Evolutionary conservation across 1,140 invertebrate genomes (phyloP), one percentile per base, ranked within the genome.

Genomic region (Ephestia elutella): DNA sequence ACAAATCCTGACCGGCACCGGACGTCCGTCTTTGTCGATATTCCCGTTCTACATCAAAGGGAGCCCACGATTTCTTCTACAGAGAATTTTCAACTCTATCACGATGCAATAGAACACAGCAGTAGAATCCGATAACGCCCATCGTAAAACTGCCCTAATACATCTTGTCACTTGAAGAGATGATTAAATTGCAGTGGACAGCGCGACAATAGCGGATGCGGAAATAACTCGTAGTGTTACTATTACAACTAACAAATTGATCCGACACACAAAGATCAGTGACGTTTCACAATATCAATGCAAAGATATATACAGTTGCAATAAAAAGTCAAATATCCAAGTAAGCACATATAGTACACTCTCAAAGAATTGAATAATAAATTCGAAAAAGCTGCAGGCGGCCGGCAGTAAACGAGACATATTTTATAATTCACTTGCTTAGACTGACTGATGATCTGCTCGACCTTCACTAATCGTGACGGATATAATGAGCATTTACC

Each of bases 11-110:
- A 85, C 85, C 85, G 85, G 83, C 78, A 86, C 82, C 85, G 85
- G 85, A 87, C 85, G 78, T 88, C 85, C 85, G 85, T 86, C 85
- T 87, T 86, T 83, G 82, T 84, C 78, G 78, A 87, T 86, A 85
- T 86, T 87, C 82, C 82, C 75, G 78, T 86, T 80, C 81, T 74
- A 87, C 85, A 85, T 87, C 85, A 87, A 87, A 87, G 80, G 79
- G 78, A 83, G 60, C 61, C 61, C 68, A 67, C 57, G 21, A 74
- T 68, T 66, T 63, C 61, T 56, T 49, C 49, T 11, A 28, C 65
- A 70, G 74, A 62, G 69, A 68, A 83, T 66, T 77, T 79, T 76
- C 70, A 71, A 82, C 82, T 73, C 77, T 87, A 86, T 25, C 19
- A 21, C 13, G 8, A 3, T 20, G 17, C 0, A 25, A 53, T 15